Base-by-base conservation (phyloP, 2,888 invertebrate species). In the Drosophila emarginata region DNA sequence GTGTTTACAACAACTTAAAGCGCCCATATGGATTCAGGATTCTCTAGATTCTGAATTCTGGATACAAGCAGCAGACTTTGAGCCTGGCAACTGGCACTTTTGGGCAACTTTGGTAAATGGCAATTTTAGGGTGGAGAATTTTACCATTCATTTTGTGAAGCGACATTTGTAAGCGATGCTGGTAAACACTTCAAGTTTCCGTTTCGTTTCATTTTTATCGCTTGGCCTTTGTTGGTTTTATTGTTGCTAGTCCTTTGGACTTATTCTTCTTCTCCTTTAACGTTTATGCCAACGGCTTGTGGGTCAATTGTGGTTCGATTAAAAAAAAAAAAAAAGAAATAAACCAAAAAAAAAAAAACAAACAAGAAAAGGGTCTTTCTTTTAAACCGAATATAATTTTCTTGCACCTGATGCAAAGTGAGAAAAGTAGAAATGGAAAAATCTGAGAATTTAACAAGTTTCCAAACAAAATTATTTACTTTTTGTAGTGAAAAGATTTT, bases 1-100 rank as follows among this genome's bases (percentile, higher is more conserved):
- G 85, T 88, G 85, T 88, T 85, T 89, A 88, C 85, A 89, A 89
- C 83, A 89, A 85, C 89, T 83, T 86, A 88, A 88, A 86, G 88
- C 78, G 78, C 72, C 83, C 82, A 81, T 88, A 88, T 80, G 87
- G 77, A 82, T 68, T 50, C 61, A 60, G 32, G 32, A 32, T 32
- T 32, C 32, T 32, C 4, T 28, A 36, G 39, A n/a, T n/a, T 61
- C 28, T 36, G 36, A 12, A 12, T 14, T n/a, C 15, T 40, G 14
- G 58, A 4, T n/a, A n/a, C n/a, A n/a, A n/a, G n/a, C n/a, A n/a
- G n/a, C n/a, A n/a, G n/a, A n/a, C n/a, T n/a, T n/a, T n/a, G n/a
- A n/a, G n/a, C 14, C 45, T 45, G 18, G 28, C 7, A 2, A 15
- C 40, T 45, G 40, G 40, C 40, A 45, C 40, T 18, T 15, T 40